phyloP scores from a whole-genome alignment of 2,113 vertebrate genomes.

The Epinephelus cyanopodus region DNA sequence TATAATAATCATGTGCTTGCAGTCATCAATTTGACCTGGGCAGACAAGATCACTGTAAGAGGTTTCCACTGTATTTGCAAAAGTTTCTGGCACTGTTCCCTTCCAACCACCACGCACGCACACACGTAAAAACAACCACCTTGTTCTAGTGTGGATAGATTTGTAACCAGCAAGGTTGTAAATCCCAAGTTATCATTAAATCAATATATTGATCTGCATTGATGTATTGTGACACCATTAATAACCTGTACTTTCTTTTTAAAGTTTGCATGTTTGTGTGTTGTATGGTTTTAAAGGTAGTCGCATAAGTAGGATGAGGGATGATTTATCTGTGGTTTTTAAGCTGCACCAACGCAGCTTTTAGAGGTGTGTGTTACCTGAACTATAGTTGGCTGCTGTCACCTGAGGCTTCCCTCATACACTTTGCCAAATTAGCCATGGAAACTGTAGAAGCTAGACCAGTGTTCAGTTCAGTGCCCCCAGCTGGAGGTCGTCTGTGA shows the following conservation, averaged over 20 bases:
- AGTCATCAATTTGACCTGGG: too few species aligned
- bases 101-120: background rate
- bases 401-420: conserved; percentile 50
- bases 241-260: background rate
- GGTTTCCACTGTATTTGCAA: background rate
- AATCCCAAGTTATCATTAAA: too few species aligned
- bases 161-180: too few species aligned
- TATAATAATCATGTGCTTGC: too few species aligned
- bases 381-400: conserved; percentile 35
- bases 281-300: background rate
- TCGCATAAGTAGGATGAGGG: background rate
- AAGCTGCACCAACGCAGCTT: background rate
- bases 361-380: conserved; percentile 37
- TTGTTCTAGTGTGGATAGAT: background rate
- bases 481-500: conserved; percentile 1
- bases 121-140: background rate
- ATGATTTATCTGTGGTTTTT: background rate
- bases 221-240: too few species aligned
- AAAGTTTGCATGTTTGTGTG: background rate
- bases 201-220: too few species aligned
- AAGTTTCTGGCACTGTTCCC: background rate
- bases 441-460: conserved; percentile 63
- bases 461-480: conserved; percentile 49
- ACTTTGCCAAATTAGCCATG: conserved; percentile 54
- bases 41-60: too few species aligned